phyloP scores from a whole-genome alignment of 2,888 invertebrate genomes.

The Brenthis hecate region DNA sequence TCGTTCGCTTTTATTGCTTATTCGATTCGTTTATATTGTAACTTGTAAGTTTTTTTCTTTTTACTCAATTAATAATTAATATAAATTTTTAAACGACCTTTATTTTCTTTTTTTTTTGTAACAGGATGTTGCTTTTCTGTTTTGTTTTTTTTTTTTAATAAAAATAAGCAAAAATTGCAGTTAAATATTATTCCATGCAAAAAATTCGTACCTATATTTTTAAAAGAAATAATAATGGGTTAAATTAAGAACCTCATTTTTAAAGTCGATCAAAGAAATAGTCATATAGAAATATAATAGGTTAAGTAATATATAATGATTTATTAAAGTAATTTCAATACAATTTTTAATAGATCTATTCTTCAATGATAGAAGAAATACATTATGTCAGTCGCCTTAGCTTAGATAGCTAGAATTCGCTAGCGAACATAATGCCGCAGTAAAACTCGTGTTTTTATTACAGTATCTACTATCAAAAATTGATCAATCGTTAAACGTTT shows the following conservation, averaged over 20 bases:
- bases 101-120: neutral
- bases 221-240: too few relatives aligned
- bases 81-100: neutral
- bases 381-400: neutral
- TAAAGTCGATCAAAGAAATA: too few relatives aligned
- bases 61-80: neutral
- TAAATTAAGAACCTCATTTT: too few relatives aligned
- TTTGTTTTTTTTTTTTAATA: neutral
- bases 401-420: constrained; percentile 4
- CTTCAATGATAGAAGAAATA: too few relatives aligned
- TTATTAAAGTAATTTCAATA: too few relatives aligned
- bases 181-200: too few relatives aligned
- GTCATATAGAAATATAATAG: too few relatives aligned
- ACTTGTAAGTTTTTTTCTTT: constrained; percentile 1
- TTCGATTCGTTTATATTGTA: neutral
- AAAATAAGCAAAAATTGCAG: too few relatives aligned
- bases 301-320: too few relatives aligned
- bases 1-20: constrained; percentile 3
- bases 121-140: constrained; percentile 4
- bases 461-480: constrained; percentile 20
- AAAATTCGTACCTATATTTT: too few relatives aligned
- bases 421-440: constrained; percentile 1
- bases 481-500: constrained; percentile 24
- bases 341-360: too few relatives aligned
- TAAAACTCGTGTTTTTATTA: constrained; percentile 23